A percentile compares a stretch with the other conserved stretches of the same genome.
These are phyloP conservation scores for Mesorhabditis spiculigera DNA, from an alignment of 2,888 invertebrate species.

Conservation along the genomic window DNA sequence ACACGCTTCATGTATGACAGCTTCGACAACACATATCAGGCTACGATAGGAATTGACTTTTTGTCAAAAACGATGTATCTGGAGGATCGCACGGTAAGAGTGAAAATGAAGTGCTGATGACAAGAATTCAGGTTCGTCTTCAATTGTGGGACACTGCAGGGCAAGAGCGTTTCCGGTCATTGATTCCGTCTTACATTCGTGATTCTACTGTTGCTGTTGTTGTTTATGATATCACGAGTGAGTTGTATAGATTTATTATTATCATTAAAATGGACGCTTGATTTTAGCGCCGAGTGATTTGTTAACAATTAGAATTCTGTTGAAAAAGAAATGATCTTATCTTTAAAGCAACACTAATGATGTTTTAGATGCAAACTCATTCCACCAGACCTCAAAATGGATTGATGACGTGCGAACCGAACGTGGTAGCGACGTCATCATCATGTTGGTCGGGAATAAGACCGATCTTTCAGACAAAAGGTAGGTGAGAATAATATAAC, in stretches of 20 bases:
- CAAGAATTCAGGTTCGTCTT: constrained; percentile 72
- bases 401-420: constrained; percentile 99
- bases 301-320: no score
- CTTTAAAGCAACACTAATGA: background rate
- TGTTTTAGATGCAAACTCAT: constrained; percentile 85
- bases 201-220: constrained; percentile 98
- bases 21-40: constrained; percentile 99
- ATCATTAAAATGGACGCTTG: no score
- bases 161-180: constrained; percentile 88
- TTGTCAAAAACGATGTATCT: constrained; percentile 99
- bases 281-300: no score
- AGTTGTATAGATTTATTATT: constrained; percentile 60
- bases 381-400: constrained; percentile 99
- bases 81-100: constrained; percentile 83
- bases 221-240: constrained; percentile 97
- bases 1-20: constrained; percentile 99
- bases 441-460: constrained; percentile 99
- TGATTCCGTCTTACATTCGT: constrained; percentile 96
- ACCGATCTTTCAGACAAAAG: constrained; percentile 97
- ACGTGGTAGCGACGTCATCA: constrained; percentile 96
- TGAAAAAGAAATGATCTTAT: no score
- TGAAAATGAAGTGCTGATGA: constrained; percentile 1
- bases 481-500: constrained; percentile 63
- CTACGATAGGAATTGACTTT: constrained; percentile 99
- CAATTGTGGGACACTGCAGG: constrained; percentile 95